Percentiles rank a stretch among this genome's conserved stretches.
Evolutionary conservation across 1,140 invertebrate genomes (phyloP).

Genomic region (Pseudobourletiella spinata): DNA sequence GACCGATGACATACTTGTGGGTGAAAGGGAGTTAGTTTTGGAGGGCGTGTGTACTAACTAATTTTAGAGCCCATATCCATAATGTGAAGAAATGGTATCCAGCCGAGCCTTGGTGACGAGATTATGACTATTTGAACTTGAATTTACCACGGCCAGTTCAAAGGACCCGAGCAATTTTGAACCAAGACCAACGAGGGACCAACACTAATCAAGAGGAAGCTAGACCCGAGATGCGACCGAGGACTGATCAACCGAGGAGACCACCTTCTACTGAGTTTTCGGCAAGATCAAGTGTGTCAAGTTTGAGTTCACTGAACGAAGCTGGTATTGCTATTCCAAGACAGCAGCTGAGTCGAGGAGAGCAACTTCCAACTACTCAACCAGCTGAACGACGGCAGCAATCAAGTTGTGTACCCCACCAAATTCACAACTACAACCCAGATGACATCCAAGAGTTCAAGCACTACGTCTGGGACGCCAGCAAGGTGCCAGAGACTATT

Average conservation of each 20-base stretch:
- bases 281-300: not conserved
- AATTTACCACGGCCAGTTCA: not conserved
- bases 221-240: no score
- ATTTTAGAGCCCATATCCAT: not conserved
- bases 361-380: not conserved
- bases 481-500: no score
- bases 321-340: not conserved
- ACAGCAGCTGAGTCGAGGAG: no score
- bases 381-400: no score
- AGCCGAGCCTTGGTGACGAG: not conserved
- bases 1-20: not conserved
- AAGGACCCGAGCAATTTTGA: not conserved
- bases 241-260: not conserved
- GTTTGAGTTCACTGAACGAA: not conserved
- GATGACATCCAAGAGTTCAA: no score
- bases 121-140: not conserved
- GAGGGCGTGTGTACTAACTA: not conserved
- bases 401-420: no score
- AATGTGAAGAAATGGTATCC: not conserved
- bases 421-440: no score
- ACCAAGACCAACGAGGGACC: not conserved
- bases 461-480: no score
- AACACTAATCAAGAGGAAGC: no score
- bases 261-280: not conserved
- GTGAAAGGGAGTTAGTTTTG: not conserved